phyloP scores from a whole-genome alignment of 2,888 invertebrate species.

The Hemithea aestivaria region DNA sequence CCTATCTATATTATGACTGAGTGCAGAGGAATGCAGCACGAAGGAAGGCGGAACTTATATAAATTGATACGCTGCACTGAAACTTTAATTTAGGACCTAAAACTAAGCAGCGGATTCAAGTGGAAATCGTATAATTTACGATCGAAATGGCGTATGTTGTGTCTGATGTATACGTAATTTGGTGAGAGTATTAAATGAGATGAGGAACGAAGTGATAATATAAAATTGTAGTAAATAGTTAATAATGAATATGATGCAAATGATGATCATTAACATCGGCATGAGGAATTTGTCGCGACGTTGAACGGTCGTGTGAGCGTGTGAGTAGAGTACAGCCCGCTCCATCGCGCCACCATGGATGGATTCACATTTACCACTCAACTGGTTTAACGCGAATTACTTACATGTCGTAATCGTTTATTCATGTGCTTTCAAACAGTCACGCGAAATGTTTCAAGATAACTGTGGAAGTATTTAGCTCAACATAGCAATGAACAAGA shows the following conservation, averaged over 20 bases:
- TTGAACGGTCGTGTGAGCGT: constrained; percentile 2
- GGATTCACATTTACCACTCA: constrained; percentile 8
- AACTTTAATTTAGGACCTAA: no score
- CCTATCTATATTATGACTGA: no score
- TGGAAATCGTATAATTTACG: no score
- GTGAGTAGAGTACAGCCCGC: neutral
- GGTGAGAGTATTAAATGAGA: no score
- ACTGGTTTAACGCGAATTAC: constrained; percentile 6
- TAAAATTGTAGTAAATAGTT: constrained; percentile 8
- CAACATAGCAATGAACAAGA: neutral
- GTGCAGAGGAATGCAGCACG: no score
- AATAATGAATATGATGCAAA: constrained; percentile 19
- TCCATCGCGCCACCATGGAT: constrained; percentile 1
- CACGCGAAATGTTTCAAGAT: constrained; percentile 3
- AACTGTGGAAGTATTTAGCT: neutral
- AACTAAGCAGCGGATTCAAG: no score
- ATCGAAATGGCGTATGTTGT: no score
- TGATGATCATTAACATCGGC: constrained; percentile 29
- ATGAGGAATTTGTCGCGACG: constrained; percentile 32
- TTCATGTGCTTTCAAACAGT: neutral
- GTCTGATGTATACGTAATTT: no score
- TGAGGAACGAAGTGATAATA: constrained; percentile 17
- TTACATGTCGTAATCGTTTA: constrained; percentile 1
- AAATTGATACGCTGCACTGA: no score
- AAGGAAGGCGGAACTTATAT: no score